Base-by-base conservation (phyloP, 2,888 invertebrate genomes). In the Cistogaster globosa region DNA sequence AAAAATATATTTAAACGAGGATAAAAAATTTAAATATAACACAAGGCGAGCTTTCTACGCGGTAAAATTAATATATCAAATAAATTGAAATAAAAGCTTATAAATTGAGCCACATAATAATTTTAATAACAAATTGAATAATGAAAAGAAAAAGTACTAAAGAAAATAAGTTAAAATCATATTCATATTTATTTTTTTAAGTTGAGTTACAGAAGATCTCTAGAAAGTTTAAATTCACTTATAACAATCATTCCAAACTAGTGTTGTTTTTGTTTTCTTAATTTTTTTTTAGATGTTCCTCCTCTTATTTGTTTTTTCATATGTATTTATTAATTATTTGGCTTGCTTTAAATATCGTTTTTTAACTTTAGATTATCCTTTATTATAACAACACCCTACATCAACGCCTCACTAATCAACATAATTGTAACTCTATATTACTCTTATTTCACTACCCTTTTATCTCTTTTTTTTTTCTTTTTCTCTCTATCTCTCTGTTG, bases 401-500 rank as follows among this genome's bases (percentile, higher is more conserved):
- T 62, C 14, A 57, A 45, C 18, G 32, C 16, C 5, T 14, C 14
- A 58, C 60, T 12, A 5, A n/a, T 67, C 67, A 36, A 60, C 42
- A 80, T 60, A 74, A 32, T 53, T 32, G 6, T 26, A 14, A 48
- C 55, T 63, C 9, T 77, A 20, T 16, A 67, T 78, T 74, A 58
- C 48, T 57, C 55, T 32, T 8, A 48, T 36, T n/a, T 67, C 63
- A 63, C 51, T 8, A 32, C 8, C 32, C 32, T 0, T 32, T 8
- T 32, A 32, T 58, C 63, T 51, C 63, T 83, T 38, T 79, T 22
- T 22, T 12, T 68, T 82, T 71, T 72, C 80, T 83, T 1, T 16
- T 16, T 48, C 16, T 48, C 14, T 48, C 6, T 6, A 42, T 42
- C 45, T 48, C 65, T 12, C 42, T 12, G 12, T 12, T 36, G 14